Percentiles rank a stretch among this genome's conserved stretches.
These are phyloP conservation scores for Orthonyx spaldingii DNA, from an alignment of 2,113 vertebrate species.

Conservation along the genomic window DNA sequence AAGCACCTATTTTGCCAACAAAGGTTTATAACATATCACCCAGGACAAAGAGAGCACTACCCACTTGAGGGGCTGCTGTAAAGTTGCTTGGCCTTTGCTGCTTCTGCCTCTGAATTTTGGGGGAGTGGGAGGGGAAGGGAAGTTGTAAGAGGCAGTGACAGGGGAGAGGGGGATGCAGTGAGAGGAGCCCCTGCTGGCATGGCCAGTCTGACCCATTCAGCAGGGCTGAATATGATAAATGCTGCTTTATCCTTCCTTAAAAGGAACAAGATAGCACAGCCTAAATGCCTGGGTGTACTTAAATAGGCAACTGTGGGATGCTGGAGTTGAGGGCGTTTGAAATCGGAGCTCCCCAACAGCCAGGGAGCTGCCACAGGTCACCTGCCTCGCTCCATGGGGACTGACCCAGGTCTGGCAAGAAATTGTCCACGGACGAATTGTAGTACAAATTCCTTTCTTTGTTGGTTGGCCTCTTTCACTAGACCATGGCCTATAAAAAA, in stretches of 20 bases:
- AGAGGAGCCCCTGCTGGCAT: constrained; percentile 79
- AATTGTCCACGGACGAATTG: constrained; percentile 76
- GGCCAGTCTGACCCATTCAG: constrained; percentile 87
- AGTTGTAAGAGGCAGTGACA: background rate
- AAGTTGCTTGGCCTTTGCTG: background rate
- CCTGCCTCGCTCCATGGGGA: constrained; percentile 75
- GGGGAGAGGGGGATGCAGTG: constrained; percentile 43
- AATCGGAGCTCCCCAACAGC: constrained; percentile 79
- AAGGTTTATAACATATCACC: background rate
- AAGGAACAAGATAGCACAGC: constrained; percentile 82
- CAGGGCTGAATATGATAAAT: constrained; percentile 89
- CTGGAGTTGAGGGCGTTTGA: constrained; percentile 83
- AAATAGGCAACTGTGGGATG: constrained; percentile 79
- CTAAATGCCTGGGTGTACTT: constrained; percentile 87
- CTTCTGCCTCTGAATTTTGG: background rate
- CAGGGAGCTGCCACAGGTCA: constrained; percentile 87
- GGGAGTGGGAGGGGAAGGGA: background rate
- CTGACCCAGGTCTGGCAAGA: constrained; percentile 74
- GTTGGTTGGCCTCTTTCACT: constrained; percentile 74
- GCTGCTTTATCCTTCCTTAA: constrained; percentile 84
- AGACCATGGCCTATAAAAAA: constrained; percentile 83
- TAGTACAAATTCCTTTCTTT: constrained; percentile 80
- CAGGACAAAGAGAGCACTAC: background rate
- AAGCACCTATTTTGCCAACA: background rate
- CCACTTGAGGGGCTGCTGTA: background rate